Evolutionary conservation across 2,888 invertebrate genomes (phyloP).

Genomic region (Ophioninae sp.): DNA sequence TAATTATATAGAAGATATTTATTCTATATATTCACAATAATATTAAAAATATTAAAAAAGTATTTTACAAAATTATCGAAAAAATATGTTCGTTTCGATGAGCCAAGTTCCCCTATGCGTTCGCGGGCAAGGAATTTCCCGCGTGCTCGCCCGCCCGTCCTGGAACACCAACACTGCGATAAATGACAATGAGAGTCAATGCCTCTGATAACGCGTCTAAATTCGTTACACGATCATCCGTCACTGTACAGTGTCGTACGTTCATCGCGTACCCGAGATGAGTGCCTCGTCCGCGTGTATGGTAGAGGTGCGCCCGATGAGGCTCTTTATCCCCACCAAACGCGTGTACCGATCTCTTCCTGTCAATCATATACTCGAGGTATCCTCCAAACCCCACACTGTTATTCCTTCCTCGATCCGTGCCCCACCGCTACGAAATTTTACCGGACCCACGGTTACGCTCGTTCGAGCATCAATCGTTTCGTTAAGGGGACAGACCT

Average conservation of each 20-base stretch:
- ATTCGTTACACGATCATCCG: slow-evolving; percentile 41
- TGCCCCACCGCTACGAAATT: too few relatives aligned
- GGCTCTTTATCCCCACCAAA: slow-evolving; percentile 16
- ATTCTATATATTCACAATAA: too few relatives aligned
- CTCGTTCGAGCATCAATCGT: too few relatives aligned
- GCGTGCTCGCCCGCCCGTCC: background rate
- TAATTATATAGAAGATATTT: too few relatives aligned
- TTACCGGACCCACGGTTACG: too few relatives aligned
- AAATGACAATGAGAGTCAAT: slow-evolving; percentile 60
- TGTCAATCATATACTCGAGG: slow-evolving; percentile 35
- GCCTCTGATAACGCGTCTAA: slow-evolving; percentile 63
- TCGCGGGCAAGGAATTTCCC: background rate
- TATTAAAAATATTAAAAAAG: too few relatives aligned
- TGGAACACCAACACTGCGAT: slow-evolving; percentile 23
- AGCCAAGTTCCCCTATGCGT: too few relatives aligned
- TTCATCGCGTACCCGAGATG: slow-evolving; percentile 7
- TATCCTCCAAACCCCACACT: background rate
- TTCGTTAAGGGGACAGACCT: too few relatives aligned
- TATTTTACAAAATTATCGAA: too few relatives aligned
- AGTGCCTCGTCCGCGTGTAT: background rate
- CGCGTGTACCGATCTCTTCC: slow-evolving; percentile 45
- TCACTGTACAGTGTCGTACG: slow-evolving; percentile 17
- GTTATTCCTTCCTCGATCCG: background rate
- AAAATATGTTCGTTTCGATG: too few relatives aligned
- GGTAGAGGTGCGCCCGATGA: slow-evolving; percentile 7